phyloP scores from a whole-genome alignment of 1,140 invertebrate genomes.

The Telenomus remus region DNA sequence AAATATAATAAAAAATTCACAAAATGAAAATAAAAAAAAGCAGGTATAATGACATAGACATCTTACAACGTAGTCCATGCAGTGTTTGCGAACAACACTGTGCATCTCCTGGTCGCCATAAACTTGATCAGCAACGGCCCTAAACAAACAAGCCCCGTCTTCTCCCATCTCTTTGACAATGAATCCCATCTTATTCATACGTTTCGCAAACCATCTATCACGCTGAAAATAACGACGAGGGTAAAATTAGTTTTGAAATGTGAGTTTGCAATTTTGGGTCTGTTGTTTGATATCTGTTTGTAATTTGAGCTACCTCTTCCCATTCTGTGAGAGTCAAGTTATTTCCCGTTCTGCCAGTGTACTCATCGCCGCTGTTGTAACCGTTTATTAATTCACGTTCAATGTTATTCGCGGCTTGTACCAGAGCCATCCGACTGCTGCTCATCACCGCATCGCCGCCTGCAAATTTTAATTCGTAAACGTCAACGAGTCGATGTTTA shows the following conservation, averaged over 20 bases:
- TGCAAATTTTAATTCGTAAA: conserved; percentile 31
- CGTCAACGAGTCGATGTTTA: not conserved
- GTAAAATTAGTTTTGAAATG: not conserved
- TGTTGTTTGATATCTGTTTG: no score
- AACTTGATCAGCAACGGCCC: conserved; percentile 94
- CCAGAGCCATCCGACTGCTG: conserved; percentile 65
- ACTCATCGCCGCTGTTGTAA: conserved; percentile 88
- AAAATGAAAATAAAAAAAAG: conserved; percentile 4
- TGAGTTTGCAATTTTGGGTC: no score
- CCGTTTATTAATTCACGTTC: conserved; percentile 74
- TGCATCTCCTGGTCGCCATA: conserved; percentile 97
- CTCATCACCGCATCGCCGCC: conserved; percentile 64
- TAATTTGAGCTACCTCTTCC: conserved; percentile 79
- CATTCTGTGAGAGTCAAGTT: conserved; percentile 78
- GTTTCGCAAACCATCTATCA: conserved; percentile 83
- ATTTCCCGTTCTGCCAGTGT: conserved; percentile 77
- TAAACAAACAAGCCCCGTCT: conserved; percentile 95
- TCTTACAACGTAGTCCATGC: conserved; percentile 94
- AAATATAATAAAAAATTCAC: conserved; percentile 10
- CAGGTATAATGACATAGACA: conserved; percentile 61
- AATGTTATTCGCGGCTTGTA: conserved; percentile 61
- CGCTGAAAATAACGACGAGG: conserved; percentile 68
- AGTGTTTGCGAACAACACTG: conserved; percentile 86
- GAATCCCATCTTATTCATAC: conserved; percentile 84
- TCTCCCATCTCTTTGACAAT: conserved; percentile 92